A percentile compares a stretch with the other conserved stretches of the same genome.
These are phyloP conservation scores for Drosophila parthenogenetica DNA, from an alignment of 2,888 invertebrate species.

Conservation along the genomic window DNA sequence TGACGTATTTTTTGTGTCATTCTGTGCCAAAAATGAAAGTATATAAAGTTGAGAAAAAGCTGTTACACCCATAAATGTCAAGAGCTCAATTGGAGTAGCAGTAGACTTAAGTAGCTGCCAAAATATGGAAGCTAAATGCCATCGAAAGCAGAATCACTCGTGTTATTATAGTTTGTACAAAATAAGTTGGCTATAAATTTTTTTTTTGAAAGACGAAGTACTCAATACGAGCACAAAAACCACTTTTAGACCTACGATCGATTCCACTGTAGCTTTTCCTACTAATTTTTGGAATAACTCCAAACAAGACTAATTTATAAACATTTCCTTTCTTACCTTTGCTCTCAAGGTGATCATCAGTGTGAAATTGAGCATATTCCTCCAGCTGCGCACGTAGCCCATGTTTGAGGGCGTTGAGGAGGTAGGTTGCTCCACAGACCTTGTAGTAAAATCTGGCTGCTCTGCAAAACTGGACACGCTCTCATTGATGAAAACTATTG, in stretches of 20 bases:
- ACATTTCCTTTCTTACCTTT: constrained; percentile 68
- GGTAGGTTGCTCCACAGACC: constrained; percentile 47
- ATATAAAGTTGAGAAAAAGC: constrained; percentile 1
- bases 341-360: constrained; percentile 84
- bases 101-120: background rate
- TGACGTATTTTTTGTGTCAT: constrained; percentile 75
- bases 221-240: too few relatives aligned
- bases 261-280: too few relatives aligned
- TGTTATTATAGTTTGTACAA: too few relatives aligned
- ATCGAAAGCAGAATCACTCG: too few relatives aligned
- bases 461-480: constrained; percentile 20
- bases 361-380: constrained; percentile 83
- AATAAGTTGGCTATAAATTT: too few relatives aligned
- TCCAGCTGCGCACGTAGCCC: constrained; percentile 82
- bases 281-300: too few relatives aligned
- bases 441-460: constrained; percentile 45
- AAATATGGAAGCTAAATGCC: background rate
- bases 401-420: constrained; percentile 82
- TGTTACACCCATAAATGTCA: background rate
- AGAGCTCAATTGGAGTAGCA: background rate
- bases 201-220: too few relatives aligned
- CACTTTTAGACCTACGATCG: too few relatives aligned
- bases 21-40: constrained; percentile 41
- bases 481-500: constrained; percentile 24
- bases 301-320: too few relatives aligned